Evolutionary conservation across 2,113 vertebrate genomes (phyloP), one percentile per base, ranked within the genome.

Genomic region (Pituophis catenifer): DNA sequence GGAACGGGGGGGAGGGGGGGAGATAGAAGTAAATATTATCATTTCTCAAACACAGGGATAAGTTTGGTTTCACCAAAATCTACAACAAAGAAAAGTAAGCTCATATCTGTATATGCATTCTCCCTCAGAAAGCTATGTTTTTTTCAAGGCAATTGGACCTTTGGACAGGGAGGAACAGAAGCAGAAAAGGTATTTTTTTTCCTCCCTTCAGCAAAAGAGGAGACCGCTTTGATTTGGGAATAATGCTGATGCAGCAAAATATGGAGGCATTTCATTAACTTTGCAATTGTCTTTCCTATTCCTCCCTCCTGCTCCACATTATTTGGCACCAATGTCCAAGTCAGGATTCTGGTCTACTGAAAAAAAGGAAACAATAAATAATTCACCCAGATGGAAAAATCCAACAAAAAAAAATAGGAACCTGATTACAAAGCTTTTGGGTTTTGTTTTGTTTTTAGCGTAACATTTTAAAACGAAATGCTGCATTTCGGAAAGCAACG

Each of bases 1-100:
- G 81, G 95, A 93, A 93, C 93, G 92, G 96, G 93, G 58, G 48
- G 89, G 93, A 53, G 8, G 48, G 89, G 57, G 94, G 38, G 93
- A n/a, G 4, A 70, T 2, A 70, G 94, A 48, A 93, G 94, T 94
- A 95, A 93, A 97, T 96, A 96, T 96, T 97, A 90, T 96, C 94
- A 93, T 96, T 97, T 97, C 96, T 29, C 88, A 33, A 11, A 58
- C 23, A 29, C 33, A 44, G 17, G 19, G 92, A 96, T 95, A 97
- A 24, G 19, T 29, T 57, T 33, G 29, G 23, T 48, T 57, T 50
- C 38, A 59, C 15, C 58, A 91, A 0, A 0, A 95, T 95, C 96
- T 88, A 92, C 26, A 92, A 65, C 94, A 96, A 48, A 87, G 92
- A 86, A 38, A 91, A 94, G 65, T 89, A 91, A 48, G 87, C 75